phyloP scores from a whole-genome alignment of 2,113 vertebrate species.

The Paradoxurus hermaphroditus region DNA sequence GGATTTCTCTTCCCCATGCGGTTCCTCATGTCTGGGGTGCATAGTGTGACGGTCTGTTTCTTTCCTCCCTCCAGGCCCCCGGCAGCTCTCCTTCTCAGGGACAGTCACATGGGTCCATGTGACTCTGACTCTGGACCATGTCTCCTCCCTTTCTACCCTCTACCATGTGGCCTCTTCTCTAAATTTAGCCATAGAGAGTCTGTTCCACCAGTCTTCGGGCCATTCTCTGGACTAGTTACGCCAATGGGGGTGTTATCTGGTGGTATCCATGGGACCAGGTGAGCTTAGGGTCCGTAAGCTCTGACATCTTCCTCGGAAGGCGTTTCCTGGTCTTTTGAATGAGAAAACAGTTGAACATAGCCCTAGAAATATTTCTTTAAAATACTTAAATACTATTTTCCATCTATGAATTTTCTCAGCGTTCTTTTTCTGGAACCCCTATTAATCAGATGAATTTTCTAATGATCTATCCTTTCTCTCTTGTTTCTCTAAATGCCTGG shows the following conservation, averaged over 20 bases:
- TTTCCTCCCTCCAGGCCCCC: not conserved
- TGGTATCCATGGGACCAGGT: not conserved
- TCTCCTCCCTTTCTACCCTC: not conserved
- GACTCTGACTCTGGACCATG: not conserved
- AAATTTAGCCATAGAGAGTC: not conserved
- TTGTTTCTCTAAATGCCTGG: not conserved
- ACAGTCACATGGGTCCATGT: not conserved
- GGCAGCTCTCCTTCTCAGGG: not conserved
- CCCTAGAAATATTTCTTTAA: not conserved
- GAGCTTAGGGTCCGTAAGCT: not conserved
- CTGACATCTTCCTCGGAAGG: not conserved
- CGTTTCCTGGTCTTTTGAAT: not conserved
- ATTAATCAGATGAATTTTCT: not conserved
- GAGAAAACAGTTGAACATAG: not conserved
- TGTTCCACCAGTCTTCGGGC: not conserved
- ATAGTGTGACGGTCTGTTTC: not conserved
- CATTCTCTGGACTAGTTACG: not conserved
- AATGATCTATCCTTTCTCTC: not conserved
- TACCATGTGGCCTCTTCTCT: not conserved
- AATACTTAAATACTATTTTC: not conserved
- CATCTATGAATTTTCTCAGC: not conserved
- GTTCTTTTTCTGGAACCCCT: not conserved
- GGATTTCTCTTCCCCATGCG: not conserved
- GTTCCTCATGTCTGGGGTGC: not conserved
- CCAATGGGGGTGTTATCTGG: not conserved